Evolutionary conservation across 2,113 vertebrate genomes (phyloP).

Genomic region (Phoenicopterus ruber): DNA sequence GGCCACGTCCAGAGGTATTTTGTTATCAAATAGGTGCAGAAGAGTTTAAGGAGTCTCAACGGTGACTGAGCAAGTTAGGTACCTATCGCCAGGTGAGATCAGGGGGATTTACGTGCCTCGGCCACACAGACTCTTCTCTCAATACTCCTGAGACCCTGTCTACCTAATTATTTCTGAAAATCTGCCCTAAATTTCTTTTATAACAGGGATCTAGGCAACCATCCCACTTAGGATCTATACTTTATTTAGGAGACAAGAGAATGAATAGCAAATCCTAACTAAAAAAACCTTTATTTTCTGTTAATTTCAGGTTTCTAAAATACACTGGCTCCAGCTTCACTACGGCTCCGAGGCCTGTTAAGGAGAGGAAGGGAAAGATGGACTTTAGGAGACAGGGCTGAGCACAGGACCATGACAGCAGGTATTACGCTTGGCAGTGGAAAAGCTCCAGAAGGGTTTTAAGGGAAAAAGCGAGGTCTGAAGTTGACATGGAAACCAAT

Average conservation of each 20-base stretch:
- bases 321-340: neutral
- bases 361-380: neutral
- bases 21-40: neutral
- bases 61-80: neutral
- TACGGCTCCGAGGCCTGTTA: neutral
- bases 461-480: neutral
- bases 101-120: neutral
- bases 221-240: neutral
- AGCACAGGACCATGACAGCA: neutral
- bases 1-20: neutral
- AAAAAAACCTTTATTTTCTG: neutral
- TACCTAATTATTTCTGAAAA: neutral
- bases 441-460: neutral
- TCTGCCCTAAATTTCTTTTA: neutral
- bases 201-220: neutral
- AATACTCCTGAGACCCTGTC: neutral
- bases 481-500: neutral
- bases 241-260: neutral
- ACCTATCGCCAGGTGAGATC: neutral
- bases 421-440: neutral
- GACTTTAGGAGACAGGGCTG: neutral
- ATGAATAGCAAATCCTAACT: neutral
- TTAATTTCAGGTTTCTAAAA: neutral
- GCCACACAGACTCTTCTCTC: neutral
- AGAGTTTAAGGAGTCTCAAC: neutral